Percentiles rank a stretch among this genome's conserved stretches.
Conservation (phyloP, 2,888 invertebrate genomes). For the Crepidodera aurea region DNA sequence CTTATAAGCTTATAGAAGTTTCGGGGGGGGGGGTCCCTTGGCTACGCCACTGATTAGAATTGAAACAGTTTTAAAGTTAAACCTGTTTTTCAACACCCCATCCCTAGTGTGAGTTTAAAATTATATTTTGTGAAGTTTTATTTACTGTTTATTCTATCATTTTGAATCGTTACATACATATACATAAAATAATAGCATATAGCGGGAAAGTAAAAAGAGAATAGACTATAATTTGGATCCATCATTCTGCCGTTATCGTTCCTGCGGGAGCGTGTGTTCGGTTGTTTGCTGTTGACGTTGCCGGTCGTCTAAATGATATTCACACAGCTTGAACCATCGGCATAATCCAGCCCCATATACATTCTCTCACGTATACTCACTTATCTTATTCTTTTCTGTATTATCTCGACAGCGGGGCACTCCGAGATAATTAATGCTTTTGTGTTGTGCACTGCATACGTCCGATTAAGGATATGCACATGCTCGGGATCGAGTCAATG, state of each 20-base stretch:
- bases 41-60: no score
- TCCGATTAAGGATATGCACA: conserved; percentile 27
- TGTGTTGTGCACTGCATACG: conserved; percentile 26
- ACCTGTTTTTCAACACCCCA: no score
- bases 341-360: conserved; percentile 43
- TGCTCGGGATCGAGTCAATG: conserved; percentile 18
- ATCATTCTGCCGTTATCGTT: conserved; percentile 10
- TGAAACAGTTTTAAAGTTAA: no score
- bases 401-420: conserved; percentile 37
- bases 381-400: conserved; percentile 44
- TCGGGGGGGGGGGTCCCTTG: no score
- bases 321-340: conserved; percentile 27
- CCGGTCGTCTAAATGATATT: conserved; percentile 5
- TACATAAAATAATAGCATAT: no score
- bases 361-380: conserved; percentile 48
- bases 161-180: no score
- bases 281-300: conserved; percentile 20
- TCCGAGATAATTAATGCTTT: conserved; percentile 35
- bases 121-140: no score
- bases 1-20: no score
- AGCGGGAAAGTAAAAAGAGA: no score
- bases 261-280: conserved; percentile 19
- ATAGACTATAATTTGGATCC: not conserved
- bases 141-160: no score
- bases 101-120: no score